Evolutionary conservation across 2,797 vertebrate genomes (phyloP), one percentile per base, ranked within the genome.

Genomic region (Hypotaenidia philippensis): DNA sequence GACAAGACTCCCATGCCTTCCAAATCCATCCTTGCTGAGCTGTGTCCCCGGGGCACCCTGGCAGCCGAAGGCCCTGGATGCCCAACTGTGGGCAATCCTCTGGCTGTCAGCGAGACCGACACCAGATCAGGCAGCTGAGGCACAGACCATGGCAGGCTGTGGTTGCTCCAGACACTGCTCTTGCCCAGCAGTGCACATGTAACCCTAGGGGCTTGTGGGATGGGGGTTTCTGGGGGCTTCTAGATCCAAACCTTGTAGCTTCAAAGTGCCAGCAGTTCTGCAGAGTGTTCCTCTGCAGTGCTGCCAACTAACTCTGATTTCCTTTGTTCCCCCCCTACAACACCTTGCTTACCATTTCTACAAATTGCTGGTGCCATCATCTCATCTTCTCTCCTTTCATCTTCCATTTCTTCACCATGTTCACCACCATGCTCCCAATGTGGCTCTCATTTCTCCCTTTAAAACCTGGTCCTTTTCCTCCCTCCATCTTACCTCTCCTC

Each of bases 251-350:
- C 22, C 53, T 57, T 76, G 47, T 40, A 81, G 66, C 8, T 83
- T 88, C 6, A 3, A 55, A 66, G 50, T 61, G 47, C 26, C 3
- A 4, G 27, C 15, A 40, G 45, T 78, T 83, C 34, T 83, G 59
- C 50, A 59, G 31, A 50, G 40, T 0, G 0, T 74, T 90, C 72
- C 59, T 84, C 57, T 83, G 66, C 52, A 22, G 49, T 88, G 85
- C 64, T 93, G 66, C 74, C 91, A 91, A 83, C 76, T 94, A 93
- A 96, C 49, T 83, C 44, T 47, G 64, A 52, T 92, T 93, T 92
- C 50, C 17, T 91, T 71, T 93, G 17, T 92, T 85, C 60, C 69
- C 87, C 87, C 50, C 47, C 44, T 80, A 0, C 85, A 49, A 90
- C 25, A 4, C 34, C 11, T 31, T 17, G 9, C 50, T 94, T 94